These are phyloP conservation scores for Rhinopithecus roxellana DNA, from an alignment of 2,113 vertebrate species.

Conservation along the genomic window DNA sequence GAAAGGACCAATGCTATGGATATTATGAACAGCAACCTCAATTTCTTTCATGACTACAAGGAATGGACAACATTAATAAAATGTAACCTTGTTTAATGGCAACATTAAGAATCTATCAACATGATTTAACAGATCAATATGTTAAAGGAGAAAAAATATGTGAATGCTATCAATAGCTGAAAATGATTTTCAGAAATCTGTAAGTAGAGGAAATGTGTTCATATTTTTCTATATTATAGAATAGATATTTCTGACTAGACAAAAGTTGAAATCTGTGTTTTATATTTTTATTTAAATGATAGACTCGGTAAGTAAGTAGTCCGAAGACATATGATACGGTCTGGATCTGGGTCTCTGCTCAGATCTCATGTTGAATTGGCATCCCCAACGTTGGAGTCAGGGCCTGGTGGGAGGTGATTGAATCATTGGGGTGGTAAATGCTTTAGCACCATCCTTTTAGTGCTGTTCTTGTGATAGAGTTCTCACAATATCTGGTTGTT, in stretches of 20 bases:
- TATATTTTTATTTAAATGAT: not conserved
- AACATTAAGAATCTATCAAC: not conserved
- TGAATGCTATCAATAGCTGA: not conserved
- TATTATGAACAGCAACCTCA: not conserved
- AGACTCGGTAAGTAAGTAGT: not conserved
- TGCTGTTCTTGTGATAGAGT: no score
- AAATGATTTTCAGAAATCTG: not conserved
- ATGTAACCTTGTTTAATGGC: no score
- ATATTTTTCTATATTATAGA: not conserved
- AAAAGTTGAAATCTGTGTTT: not conserved
- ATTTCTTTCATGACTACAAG: no score
- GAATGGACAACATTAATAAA: no score
- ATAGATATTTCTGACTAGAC: not conserved
- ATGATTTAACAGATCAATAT: conserved; percentile 24
- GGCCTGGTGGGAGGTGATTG: no score
- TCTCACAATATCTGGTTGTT: no score
- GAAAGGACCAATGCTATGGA: not conserved
- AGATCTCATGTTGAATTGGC: no score
- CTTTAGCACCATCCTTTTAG: no score
- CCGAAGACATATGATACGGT: not conserved
- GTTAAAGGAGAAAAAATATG: not conserved
- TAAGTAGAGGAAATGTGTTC: no score
- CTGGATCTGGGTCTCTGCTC: not conserved
- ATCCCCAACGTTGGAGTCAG: no score
- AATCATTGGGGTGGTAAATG: no score